Base-by-base conservation (phyloP, 1,140 invertebrate species). In the Drosophila micromelanica region DNA sequence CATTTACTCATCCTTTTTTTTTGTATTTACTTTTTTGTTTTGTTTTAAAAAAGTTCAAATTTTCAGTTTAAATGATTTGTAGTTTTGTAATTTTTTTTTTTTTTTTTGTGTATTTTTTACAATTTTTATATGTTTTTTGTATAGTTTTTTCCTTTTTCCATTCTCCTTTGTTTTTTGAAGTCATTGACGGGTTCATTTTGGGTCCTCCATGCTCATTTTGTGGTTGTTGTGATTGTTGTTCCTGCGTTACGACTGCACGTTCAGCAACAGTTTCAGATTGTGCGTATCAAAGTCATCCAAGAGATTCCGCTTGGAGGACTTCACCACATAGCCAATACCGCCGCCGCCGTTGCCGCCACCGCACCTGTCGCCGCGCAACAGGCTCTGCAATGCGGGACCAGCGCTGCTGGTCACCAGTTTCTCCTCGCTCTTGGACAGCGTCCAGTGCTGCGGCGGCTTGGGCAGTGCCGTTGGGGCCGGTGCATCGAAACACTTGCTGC, bases 401-500 rank as follows among this genome's bases (percentile, higher is more conserved):
- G 76, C 80, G 42, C 80, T 87, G 89, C 76, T 78, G 77, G 67
- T 63, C 38, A 71, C 52, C 51, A 74, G 35, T 43, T 89, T 89
- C 38, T 89, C 84, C 62, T 89, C 90, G 17, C 79, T 78, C 57
- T 87, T 84, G 48, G 76, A 49, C 12, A 89, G 65, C 13, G 56
- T 94, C 94, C 94, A 95, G 78, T 94, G 94, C 57, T 92, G 82
- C 30, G 94, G 94, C 52, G 94, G 94, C 80, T 93, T 94, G 60
- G 94, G 94, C 71, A 95, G 85, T 63, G 93, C 93, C 49, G 94
- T 93, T 37, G 94, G 94, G 68, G 94, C 92, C 49, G 94, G 94
- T 60, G 94, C 93, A 64, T 95, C 94, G 55, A 93, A 94, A 78
- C 94, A 95, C 77, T 94, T 95, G 61, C 94, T 94, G 62, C 94